Conservation (phyloP, 2,797 vertebrate species). For the Chloroceryle inda region DNA sequence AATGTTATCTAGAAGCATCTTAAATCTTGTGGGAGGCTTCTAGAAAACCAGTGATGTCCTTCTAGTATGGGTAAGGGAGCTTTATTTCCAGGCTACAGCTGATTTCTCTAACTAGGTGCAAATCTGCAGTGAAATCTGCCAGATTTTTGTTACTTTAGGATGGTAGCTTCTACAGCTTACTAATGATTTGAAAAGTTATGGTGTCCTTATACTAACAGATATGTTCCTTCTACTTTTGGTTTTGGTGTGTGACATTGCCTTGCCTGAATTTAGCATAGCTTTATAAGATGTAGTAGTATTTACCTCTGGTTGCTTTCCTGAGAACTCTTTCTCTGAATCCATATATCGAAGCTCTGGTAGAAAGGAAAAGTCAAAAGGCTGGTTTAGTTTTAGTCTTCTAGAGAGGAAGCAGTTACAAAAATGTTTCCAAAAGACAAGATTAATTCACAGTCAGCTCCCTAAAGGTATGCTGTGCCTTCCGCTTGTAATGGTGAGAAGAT, state of each 20-base stretch:
- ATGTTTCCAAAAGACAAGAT: conserved; percentile 13
- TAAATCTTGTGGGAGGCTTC: not conserved
- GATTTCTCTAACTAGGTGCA: not conserved
- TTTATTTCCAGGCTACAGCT: not conserved
- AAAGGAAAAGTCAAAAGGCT: not conserved
- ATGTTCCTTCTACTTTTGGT: not conserved
- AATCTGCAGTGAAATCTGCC: not conserved
- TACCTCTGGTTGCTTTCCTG: not conserved
- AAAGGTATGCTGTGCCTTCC: not conserved
- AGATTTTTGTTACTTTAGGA: not conserved
- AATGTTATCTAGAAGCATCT: not conserved
- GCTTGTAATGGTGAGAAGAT: conserved; percentile 7
- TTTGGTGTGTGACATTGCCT: not conserved
- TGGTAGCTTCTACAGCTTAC: not conserved
- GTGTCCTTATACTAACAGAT: not conserved
- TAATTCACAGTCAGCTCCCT: conserved; percentile 27
- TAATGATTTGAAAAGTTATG: not conserved
- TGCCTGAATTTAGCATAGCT: not conserved
- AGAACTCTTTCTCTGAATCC: not conserved
- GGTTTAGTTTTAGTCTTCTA: not conserved
- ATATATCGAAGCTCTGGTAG: not conserved
- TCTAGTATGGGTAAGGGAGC: not conserved
- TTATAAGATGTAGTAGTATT: not conserved
- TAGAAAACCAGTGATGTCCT: not conserved
- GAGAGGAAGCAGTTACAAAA: not conserved